Evolutionary conservation across 2,113 vertebrate species (phyloP), one percentile per base, ranked within the genome.

Genomic region (Sylvia atricapilla): DNA sequence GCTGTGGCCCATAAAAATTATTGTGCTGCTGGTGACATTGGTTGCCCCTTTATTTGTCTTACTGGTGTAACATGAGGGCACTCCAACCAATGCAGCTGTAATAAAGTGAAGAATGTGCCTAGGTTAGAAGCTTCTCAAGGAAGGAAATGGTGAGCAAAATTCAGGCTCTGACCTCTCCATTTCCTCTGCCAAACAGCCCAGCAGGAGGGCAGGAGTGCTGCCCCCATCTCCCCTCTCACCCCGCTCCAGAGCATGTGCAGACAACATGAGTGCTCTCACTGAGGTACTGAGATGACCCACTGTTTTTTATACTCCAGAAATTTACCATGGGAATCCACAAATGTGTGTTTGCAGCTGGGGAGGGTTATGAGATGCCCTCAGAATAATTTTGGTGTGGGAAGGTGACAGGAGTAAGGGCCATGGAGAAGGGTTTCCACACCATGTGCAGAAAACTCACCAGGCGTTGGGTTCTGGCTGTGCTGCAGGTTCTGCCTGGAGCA

Each of bases 121-220:
- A 50, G 52, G 46, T 10, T 31, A 12, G 77, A 63, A 60, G 22
- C 49, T 69, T 76, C 28, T 30, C 0, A 0, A 2, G 0, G 0
- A 79, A 84, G 62, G 53, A 60, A 87, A 41, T 2, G 5, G 30
- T 47, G 41, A 78, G 58, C 9, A 37, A 31, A 59, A 62, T 49
- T 18, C 19, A 6, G 13, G 31, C 46, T 69, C 46, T 49, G 58
- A n/a, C 47, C 44, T 76, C 3, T 2, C 14, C 0, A 1, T 27
- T 27, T 25, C 10, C 44, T 50, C 52, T 72, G 47, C 31, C 47
- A 9, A 19, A 4, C 4, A 46, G 17, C 44, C 41, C 2, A 2
- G 28, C 31, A 35, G 44, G 15, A 39, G 11, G 14, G 43, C 27
- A 41, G 63, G 39, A 21, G 12, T 2, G 16, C 60, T 84, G 73